Evolutionary conservation across 2,797 vertebrate species (phyloP), one percentile per base, ranked within the genome.

Genomic region (Enteromius trimaculatus): DNA sequence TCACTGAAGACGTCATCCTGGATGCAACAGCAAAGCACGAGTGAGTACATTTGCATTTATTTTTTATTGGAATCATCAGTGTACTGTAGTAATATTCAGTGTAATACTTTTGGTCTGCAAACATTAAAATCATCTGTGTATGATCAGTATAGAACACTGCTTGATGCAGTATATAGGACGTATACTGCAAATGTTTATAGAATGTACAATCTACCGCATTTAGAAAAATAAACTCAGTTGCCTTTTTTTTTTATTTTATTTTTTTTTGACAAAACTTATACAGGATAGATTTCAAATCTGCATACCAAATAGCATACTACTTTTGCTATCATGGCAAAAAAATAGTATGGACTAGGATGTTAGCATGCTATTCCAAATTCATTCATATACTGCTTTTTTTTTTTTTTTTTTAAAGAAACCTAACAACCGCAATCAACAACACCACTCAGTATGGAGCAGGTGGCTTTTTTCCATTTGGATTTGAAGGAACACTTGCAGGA

Each of bases 391-490:
- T 11, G 8, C 3, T 55, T 26, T 13, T 31, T 60, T 19, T 26
- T 66, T 81, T 58, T 26, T 13, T 31, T 58, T 26, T 26, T 82
- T 74, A 2, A 62, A 97, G 96, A 71, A 97, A 95, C 85, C 44
- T 91, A 60, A 94, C 87, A 37, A 66, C 87, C 21, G 88, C 86
- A 0, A 14, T 6, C 58, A 96, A 96, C 51, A 2, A 29, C 6
- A 95, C 95, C 0, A 90, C 90, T 69, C 10, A 51, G 1, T 96
- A 90, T 84, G 96, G 96, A 39, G 60, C 1, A 0, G 97, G 96
- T 7, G 96, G 96, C 29, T 97, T 97, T 91, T 95, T 97, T 88
- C 96, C 96, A 0, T 96, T 94, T 39, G 95, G 96, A 64, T 89
- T 97, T 16, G 87, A 87, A 34, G 96, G 96, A 60, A 97, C 94